These are phyloP conservation scores for Rhinoderma darwinii DNA, from an alignment of 2,113 vertebrate genomes.

Conservation along the genomic window DNA sequence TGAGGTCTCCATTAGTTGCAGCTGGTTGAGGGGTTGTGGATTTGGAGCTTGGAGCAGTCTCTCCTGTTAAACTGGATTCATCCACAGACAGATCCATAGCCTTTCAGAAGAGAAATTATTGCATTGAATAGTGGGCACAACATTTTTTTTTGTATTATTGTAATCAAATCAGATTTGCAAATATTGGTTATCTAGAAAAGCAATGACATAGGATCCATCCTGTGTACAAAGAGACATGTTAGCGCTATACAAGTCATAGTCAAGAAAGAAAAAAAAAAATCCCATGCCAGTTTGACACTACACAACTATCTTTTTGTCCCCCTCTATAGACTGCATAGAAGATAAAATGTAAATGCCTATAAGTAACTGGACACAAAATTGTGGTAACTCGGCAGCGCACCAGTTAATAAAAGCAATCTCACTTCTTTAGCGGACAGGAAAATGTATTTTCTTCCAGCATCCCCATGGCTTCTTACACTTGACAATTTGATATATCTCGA, in stretches of 20 bases:
- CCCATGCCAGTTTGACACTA: too few species aligned
- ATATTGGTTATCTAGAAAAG: background rate
- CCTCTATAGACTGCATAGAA: background rate
- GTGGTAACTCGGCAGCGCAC: conserved; percentile 11
- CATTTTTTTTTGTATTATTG: conserved; percentile 14
- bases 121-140: background rate
- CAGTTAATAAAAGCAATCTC: conserved; percentile 43
- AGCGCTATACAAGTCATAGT: too few species aligned
- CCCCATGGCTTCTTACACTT: conserved; percentile 30
- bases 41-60: conserved; percentile 90
- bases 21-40: conserved; percentile 80
- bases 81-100: conserved; percentile 89
- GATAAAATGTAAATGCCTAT: background rate
- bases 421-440: conserved; percentile 38
- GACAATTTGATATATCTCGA: conserved; percentile 35
- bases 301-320: too few species aligned
- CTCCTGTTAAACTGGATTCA: conserved; percentile 95
- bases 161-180: background rate
- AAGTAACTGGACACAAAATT: background rate
- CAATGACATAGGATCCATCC: background rate
- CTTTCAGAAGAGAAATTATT: conserved; percentile 67
- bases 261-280: too few species aligned
- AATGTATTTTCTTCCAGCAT: conserved; percentile 37
- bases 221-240: background rate
- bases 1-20: conserved; percentile 84